A percentile compares a stretch with the other conserved stretches of the same genome.
Evolutionary conservation across 2,113 vertebrate genomes (phyloP).

Genomic region (Anarhynchus alexandrinus): DNA sequence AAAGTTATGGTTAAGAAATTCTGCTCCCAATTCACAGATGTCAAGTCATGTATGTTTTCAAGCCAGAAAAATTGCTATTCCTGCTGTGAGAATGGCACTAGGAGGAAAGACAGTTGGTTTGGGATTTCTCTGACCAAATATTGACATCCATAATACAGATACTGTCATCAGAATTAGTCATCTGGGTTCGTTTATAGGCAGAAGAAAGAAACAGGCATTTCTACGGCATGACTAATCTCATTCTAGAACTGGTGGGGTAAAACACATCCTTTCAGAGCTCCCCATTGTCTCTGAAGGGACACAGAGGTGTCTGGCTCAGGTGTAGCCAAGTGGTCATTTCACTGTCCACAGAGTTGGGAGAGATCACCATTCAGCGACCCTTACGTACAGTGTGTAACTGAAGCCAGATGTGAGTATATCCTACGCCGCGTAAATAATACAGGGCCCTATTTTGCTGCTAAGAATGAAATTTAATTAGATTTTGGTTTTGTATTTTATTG

Average conservation of each 20-base stretch:
- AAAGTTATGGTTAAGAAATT: neutral
- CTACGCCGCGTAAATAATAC: neutral
- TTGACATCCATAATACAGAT: neutral
- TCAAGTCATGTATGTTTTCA: neutral
- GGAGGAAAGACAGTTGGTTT: neutral
- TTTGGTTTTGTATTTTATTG: neutral
- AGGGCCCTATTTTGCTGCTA: neutral
- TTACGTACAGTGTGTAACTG: neutral
- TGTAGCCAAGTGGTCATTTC: neutral
- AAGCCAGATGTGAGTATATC: neutral
- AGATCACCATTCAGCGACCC: neutral
- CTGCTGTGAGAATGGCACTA: neutral
- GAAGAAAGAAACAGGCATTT: neutral
- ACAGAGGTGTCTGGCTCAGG: neutral
- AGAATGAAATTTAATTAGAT: neutral
- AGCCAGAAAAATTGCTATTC: neutral
- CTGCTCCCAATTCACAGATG: neutral
- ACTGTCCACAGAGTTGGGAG: neutral
- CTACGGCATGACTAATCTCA: neutral
- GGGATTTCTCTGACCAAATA: neutral
- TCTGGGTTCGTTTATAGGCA: neutral
- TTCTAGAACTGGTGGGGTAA: neutral
- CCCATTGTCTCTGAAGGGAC: neutral
- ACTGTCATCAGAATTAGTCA: neutral
- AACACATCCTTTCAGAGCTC: neutral